These are phyloP conservation scores for Polietes domitor DNA, from an alignment of 2,888 invertebrate genomes.

Conservation along the genomic window DNA sequence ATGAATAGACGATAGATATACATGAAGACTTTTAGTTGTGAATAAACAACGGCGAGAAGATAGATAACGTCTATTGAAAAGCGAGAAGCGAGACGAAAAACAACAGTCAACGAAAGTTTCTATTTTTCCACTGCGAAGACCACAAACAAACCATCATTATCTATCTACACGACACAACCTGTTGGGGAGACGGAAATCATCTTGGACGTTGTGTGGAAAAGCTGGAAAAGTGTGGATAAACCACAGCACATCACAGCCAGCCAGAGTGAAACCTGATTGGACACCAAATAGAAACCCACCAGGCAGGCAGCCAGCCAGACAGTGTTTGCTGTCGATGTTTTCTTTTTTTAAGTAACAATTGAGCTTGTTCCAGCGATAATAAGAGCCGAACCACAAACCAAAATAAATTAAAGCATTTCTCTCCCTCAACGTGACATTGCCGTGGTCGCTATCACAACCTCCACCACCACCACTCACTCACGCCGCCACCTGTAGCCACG, in stretches of 20 bases:
- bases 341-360: neutral
- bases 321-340: too few species aligned
- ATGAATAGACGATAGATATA: constrained; percentile 26
- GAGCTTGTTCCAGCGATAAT: neutral
- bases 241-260: neutral
- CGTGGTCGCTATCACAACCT: neutral
- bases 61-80: neutral
- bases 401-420: constrained; percentile 16
- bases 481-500: neutral
- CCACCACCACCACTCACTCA: neutral
- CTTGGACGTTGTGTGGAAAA: constrained; percentile 39
- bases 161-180: constrained; percentile 43
- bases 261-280: constrained; percentile 1
- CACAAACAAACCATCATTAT: constrained; percentile 3
- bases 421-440: neutral
- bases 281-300: neutral
- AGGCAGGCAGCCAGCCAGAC: too few species aligned
- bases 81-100: constrained; percentile 37
- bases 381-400: constrained; percentile 7
- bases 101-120: constrained; percentile 51
- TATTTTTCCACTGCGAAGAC: constrained; percentile 15
- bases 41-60: constrained; percentile 45
- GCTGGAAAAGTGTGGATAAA: constrained; percentile 47
- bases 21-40: constrained; percentile 30
- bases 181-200: constrained; percentile 41